phyloP scores from a whole-genome alignment of 2,113 vertebrate species.

The Axis porcinus region DNA sequence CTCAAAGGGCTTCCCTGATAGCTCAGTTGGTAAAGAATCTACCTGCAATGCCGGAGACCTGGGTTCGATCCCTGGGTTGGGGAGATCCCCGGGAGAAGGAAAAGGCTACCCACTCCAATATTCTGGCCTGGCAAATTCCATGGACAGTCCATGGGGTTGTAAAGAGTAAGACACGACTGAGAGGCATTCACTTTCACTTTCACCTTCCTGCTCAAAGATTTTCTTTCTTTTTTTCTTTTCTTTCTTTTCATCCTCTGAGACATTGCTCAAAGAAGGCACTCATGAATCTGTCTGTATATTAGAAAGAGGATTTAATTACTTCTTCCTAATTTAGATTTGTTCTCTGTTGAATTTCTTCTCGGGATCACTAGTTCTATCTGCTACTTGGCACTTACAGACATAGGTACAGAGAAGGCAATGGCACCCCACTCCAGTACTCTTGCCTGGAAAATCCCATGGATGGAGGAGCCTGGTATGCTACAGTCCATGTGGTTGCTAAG shows the following conservation, averaged over 20 bases:
- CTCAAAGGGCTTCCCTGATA: not conserved
- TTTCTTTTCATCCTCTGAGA: not conserved
- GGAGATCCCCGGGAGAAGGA: too few relatives aligned
- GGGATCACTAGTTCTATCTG: not conserved
- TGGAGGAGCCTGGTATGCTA: too few relatives aligned
- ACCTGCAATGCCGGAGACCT: not conserved
- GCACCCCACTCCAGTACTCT: too few relatives aligned
- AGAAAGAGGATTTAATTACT: not conserved
- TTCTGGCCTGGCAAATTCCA: too few relatives aligned
- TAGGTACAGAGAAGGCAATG: too few relatives aligned
- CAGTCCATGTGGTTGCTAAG: too few relatives aligned
- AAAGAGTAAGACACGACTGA: too few relatives aligned
- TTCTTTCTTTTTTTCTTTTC: not conserved
- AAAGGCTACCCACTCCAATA: too few relatives aligned
- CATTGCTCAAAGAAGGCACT: not conserved
- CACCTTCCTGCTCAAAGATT: not conserved
- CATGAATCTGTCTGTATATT: rapidly evolving
- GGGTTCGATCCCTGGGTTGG: not conserved
- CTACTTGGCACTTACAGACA: not conserved
- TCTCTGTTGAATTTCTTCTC: not conserved
- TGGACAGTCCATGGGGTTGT: too few relatives aligned
- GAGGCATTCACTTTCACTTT: too few relatives aligned
- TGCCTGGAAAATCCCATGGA: too few relatives aligned
- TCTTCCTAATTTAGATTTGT: not conserved
- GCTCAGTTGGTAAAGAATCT: not conserved